Evolutionary conservation across 2,113 vertebrate genomes (phyloP).

Genomic region (Chelonoidis abingdonii): DNA sequence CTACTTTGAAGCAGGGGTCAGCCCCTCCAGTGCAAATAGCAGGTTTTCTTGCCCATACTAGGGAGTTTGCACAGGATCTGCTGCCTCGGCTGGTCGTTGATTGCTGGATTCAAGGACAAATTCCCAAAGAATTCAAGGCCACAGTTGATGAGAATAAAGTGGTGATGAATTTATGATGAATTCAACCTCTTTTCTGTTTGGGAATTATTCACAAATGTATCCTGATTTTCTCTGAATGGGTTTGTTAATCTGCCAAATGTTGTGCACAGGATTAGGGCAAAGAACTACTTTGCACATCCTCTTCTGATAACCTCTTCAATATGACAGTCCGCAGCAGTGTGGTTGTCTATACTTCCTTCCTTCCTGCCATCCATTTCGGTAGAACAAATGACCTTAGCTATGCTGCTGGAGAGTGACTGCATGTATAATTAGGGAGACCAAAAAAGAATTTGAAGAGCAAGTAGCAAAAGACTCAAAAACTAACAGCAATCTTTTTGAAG

Average conservation of each 20-base stretch:
- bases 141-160: background rate
- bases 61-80: background rate
- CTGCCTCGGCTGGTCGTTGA: background rate
- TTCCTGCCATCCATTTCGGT: background rate
- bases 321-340: background rate
- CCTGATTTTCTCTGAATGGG: background rate
- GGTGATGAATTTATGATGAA: background rate
- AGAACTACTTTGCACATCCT: background rate
- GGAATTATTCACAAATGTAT: background rate
- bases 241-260: background rate
- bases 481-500: too few species aligned
- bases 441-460: too few species aligned
- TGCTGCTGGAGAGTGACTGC: background rate
- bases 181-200: background rate
- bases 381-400: background rate
- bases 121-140: background rate
- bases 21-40: background rate
- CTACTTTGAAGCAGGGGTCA: background rate
- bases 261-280: background rate
- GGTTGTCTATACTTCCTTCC: background rate
- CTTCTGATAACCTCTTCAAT: background rate
- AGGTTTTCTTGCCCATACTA: background rate
- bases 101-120: background rate
- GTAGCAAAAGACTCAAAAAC: too few species aligned
- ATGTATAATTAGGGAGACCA: background rate